These are phyloP conservation scores for Sarcophaga caerulescens DNA, from an alignment of 2,888 invertebrate genomes.

Conservation along the genomic window DNA sequence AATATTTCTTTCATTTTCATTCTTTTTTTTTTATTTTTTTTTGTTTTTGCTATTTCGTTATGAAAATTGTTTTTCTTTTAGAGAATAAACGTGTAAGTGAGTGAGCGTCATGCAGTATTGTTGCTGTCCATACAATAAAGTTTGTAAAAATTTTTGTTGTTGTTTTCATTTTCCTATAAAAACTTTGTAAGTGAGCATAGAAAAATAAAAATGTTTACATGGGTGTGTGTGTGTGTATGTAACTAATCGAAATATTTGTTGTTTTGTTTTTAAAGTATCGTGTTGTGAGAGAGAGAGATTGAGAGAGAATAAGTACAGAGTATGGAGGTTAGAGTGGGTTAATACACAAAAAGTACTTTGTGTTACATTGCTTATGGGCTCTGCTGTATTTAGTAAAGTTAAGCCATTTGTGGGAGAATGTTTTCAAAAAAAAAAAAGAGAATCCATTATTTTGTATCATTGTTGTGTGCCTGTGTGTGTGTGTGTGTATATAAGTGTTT, in stretches of 20 bases:
- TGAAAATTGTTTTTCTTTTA: slow-evolving; percentile 42
- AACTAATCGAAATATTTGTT: background rate
- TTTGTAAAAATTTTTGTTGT: slow-evolving; percentile 52
- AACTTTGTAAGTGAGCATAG: slow-evolving; percentile 42
- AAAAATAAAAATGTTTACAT: background rate
- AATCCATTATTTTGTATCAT: background rate
- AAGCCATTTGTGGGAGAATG: slow-evolving; percentile 42
- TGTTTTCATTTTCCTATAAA: slow-evolving; percentile 34
- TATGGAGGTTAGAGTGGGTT: slow-evolving; percentile 30
- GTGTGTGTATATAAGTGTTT: background rate
- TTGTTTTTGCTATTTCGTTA: slow-evolving; percentile 18
- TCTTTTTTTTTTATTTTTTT: background rate
- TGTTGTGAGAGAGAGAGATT: no score
- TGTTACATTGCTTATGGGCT: slow-evolving; percentile 75
- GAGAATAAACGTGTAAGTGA: slow-evolving; percentile 64
- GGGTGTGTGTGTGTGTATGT: background rate
- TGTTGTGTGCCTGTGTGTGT: slow-evolving; percentile 29
- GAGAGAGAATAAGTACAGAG: no score
- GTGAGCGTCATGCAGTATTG: slow-evolving; percentile 62
- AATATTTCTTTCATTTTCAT: background rate
- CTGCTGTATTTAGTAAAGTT: slow-evolving; percentile 76
- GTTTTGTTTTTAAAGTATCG: slow-evolving; percentile 3
- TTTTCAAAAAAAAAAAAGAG: background rate
- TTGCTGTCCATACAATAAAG: slow-evolving; percentile 76
- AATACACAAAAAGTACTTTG: slow-evolving; percentile 58